Evolutionary conservation across 2,113 vertebrate species (phyloP).

Genomic region (Rhizomys pruinosus): DNA sequence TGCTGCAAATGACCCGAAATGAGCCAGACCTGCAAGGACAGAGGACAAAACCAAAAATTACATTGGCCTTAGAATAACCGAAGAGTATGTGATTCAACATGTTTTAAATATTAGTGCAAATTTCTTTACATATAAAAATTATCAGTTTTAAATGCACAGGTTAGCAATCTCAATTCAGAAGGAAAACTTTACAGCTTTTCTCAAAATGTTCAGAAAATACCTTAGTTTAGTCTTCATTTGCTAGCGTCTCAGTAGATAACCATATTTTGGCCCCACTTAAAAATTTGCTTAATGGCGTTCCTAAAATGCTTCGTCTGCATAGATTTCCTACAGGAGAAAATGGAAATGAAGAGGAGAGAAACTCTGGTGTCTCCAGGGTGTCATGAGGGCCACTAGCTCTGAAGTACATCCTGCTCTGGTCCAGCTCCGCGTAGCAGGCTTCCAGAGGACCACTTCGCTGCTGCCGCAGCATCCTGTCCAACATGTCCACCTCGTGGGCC

Average conservation of each 20-base stretch:
- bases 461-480: slow-evolving; percentile 91
- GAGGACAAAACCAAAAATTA: slow-evolving; percentile 40
- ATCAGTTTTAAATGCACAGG: slow-evolving; percentile 71
- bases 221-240: slow-evolving; percentile 89
- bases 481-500: slow-evolving; percentile 92
- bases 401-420: slow-evolving; percentile 94
- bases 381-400: slow-evolving; percentile 82
- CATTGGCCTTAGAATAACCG: slow-evolving; percentile 57
- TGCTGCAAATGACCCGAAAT: background rate
- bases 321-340: slow-evolving; percentile 96
- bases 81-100: slow-evolving; percentile 77
- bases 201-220: slow-evolving; percentile 10
- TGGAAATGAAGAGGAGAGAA: slow-evolving; percentile 95
- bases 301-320: slow-evolving; percentile 92
- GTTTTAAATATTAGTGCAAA: slow-evolving; percentile 88
- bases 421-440: slow-evolving; percentile 76
- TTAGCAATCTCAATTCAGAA: slow-evolving; percentile 79
- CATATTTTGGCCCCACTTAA: slow-evolving; percentile 96
- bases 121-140: slow-evolving; percentile 78
- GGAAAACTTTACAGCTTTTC: slow-evolving; percentile 46
- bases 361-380: slow-evolving; percentile 86
- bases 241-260: slow-evolving; percentile 97
- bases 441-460: slow-evolving; percentile 84
- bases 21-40: slow-evolving; percentile 46
- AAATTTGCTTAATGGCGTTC: slow-evolving; percentile 97